Percentiles rank a stretch among this genome's conserved stretches.
phyloP scores from a whole-genome alignment of 2,113 vertebrate species.

The Pelobates fuscus region DNA sequence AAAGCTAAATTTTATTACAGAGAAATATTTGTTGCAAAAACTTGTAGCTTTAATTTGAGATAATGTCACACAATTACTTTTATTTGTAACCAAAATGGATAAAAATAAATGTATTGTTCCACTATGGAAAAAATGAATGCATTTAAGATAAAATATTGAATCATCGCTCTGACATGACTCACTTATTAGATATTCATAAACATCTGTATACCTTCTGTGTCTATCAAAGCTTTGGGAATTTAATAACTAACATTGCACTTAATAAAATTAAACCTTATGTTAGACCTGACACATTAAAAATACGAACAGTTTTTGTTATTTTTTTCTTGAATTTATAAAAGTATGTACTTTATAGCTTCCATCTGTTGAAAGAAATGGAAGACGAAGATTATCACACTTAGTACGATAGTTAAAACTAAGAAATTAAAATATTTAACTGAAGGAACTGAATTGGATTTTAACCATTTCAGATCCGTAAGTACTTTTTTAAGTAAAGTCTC shows the following conservation, averaged over 20 bases:
- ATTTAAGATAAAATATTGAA: not conserved
- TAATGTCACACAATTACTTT: too few species aligned
- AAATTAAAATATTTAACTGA: too few species aligned
- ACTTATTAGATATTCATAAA: constrained; percentile 44
- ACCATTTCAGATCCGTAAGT: too few species aligned
- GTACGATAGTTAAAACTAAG: not conserved
- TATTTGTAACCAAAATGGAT: too few species aligned
- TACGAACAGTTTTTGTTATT: not conserved
- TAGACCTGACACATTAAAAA: not conserved
- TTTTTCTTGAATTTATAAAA: constrained; percentile 19
- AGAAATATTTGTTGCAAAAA: too few species aligned
- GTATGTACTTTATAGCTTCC: constrained; percentile 1
- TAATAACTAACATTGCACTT: constrained; percentile 16
- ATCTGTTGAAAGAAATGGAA: constrained; percentile 13
- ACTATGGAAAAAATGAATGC: too few species aligned
- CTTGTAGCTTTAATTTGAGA: too few species aligned
- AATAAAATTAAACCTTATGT: constrained; percentile 46
- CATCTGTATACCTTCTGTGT: constrained; percentile 45
- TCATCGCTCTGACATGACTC: constrained; percentile 3
- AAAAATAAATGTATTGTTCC: too few species aligned
- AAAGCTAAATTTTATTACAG: too few species aligned
- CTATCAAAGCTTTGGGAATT: constrained; percentile 29
- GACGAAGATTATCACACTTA: not conserved
- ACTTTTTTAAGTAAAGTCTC: too few species aligned
- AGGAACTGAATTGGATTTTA: too few species aligned